A percentile compares a stretch with the other conserved stretches of the same genome.
phyloP scores from a whole-genome alignment of 92 coral and sea anemone species.

The Scolanthus callimorphus region DNA sequence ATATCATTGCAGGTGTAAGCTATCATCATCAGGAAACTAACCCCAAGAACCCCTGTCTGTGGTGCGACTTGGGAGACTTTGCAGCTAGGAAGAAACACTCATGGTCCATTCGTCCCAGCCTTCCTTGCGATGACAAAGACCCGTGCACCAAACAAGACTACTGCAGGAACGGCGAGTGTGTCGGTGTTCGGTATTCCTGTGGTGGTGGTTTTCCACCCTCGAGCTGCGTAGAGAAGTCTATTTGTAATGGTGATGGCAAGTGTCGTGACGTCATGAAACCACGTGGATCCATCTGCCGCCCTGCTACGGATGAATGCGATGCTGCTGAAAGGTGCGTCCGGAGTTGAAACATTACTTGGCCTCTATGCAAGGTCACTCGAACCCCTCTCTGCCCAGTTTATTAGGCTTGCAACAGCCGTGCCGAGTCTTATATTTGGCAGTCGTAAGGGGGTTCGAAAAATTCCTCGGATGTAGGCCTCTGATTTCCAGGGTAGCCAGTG shows the following conservation, averaged over 20 bases:
- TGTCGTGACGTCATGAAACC: conserved; percentile 46
- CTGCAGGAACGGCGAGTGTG: conserved; percentile 42
- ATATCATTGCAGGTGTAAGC: too few species aligned
- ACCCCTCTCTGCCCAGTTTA: too few species aligned
- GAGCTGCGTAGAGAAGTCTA: conserved; percentile 55
- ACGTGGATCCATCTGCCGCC: conserved; percentile 58
- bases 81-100: conserved; percentile 23
- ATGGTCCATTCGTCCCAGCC: conserved; percentile 54
- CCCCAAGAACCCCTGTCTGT: conserved; percentile 60
- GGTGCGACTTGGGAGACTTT: conserved; percentile 60
- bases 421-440: too few species aligned
- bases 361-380: too few species aligned
- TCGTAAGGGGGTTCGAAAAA: too few species aligned
- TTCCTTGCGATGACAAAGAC: conserved; percentile 52
- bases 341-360: too few species aligned
- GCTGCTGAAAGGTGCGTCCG: conserved; percentile 56
- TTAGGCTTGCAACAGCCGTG: too few species aligned
- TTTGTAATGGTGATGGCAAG: conserved; percentile 52
- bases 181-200: conserved; percentile 42
- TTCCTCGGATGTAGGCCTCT: too few species aligned
- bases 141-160: conserved; percentile 55
- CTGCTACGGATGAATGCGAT: conserved; percentile 66
- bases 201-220: conserved; percentile 26
- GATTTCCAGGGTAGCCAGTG: too few species aligned
- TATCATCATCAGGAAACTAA: conserved; percentile 47